Percentiles rank a stretch among this genome's conserved stretches.
Evolutionary conservation across 2,888 invertebrate species (phyloP).

Genomic region (Phrixothrix hirtus): DNA sequence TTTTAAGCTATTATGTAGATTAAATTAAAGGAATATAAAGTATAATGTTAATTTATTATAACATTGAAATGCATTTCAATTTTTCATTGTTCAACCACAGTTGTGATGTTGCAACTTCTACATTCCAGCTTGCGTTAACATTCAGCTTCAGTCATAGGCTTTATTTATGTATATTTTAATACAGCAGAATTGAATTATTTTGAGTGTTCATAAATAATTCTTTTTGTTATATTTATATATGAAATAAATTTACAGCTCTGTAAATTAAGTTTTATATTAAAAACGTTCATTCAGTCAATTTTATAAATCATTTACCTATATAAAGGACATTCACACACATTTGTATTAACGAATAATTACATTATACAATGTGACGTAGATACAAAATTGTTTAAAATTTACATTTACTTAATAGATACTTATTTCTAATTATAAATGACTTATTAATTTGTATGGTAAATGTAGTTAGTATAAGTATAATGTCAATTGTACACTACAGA

Average conservation of each 20-base stretch:
- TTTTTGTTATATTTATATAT: not conserved
- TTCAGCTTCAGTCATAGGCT: too few species aligned
- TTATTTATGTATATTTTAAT: too few species aligned
- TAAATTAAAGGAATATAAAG: too few species aligned
- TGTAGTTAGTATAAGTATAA: constrained; percentile 14
- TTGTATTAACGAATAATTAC: constrained; percentile 11
- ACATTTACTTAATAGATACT: constrained; percentile 15
- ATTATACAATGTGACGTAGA: constrained; percentile 17
- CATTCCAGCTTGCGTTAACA: too few species aligned
- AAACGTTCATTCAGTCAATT: constrained; percentile 21
- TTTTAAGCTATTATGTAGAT: too few species aligned
- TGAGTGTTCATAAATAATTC: not conserved
- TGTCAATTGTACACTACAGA: not conserved
- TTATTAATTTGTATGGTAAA: constrained; percentile 24
- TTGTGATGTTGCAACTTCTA: too few species aligned
- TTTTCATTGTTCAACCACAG: too few species aligned
- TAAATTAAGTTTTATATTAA: not conserved
- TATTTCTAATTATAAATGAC: constrained; percentile 14
- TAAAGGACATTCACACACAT: constrained; percentile 13
- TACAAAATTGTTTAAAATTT: constrained; percentile 21
- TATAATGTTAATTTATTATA: too few species aligned
- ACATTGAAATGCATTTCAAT: too few species aligned
- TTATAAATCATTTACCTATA: constrained; percentile 14
- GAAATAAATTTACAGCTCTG: not conserved
- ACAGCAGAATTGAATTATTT: too few species aligned